Evolutionary conservation across 2,888 invertebrate genomes (phyloP), one percentile per base, ranked within the genome.

Genomic region (Drosophila anceps): DNA sequence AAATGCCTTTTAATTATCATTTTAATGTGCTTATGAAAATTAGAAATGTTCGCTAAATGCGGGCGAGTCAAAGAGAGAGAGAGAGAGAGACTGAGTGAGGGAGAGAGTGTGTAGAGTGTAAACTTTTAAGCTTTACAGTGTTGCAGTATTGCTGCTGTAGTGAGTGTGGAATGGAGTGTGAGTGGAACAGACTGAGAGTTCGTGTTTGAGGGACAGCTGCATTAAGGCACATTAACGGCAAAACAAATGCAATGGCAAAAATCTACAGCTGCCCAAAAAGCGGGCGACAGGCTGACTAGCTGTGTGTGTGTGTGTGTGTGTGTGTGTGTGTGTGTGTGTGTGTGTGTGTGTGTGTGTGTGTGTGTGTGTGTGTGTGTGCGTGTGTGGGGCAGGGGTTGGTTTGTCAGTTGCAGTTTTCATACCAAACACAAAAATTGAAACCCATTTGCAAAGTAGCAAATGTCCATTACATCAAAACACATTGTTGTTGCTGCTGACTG

Each of bases 11-110:
- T 90, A 89, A 91, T 91, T 89, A 89, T 91, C 77, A 84, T 91
- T 88, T 89, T 90, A 85, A 89, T 91, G 90, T 88, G 90, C 91
- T 91, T 88, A 84, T 90, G 82, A 84, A 84, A 88, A 88, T 86
- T 90, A 81, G 81, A 83, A 89, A 81, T 88, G 83, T 77, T 68
- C 44, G 69, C 80, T 78, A 89, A 87, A 89, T 73, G 54, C 31
- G 61, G 31, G 44, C 18, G 44, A 43, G 33, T 2, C 13, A 12
- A 8, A 2, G 27, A 37, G 20, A 18, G 27, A 24, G 33, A 9
- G 54, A 2, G 1, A 31, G 24, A 15, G 15, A n/a, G 27, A 15
- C 15, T 10, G 27, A 2, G 10, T 0, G 13, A 29, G 46, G 2
- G 13, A 4, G 13, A 35, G 35, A 0, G 35, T n/a, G 13, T 4